Percentiles rank a stretch among this genome's conserved stretches.
These are phyloP conservation scores for Julus scandinavius DNA, from an alignment of 2,888 invertebrate genomes.

Conservation along the genomic window DNA sequence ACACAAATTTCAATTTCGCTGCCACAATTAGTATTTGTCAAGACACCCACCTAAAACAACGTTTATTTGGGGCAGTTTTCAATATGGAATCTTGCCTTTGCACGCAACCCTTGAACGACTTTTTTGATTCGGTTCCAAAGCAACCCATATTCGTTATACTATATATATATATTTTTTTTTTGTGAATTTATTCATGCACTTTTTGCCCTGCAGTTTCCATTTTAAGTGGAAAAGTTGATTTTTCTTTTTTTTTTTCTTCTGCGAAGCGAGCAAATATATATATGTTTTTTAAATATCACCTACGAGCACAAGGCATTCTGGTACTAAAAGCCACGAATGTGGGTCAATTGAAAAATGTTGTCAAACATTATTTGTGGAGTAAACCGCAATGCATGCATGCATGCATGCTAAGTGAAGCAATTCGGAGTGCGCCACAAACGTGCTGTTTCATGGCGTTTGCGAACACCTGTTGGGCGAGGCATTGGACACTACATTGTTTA, in stretches of 20 bases:
- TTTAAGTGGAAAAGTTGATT: slow-evolving; percentile 28
- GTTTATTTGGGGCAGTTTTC: slow-evolving; percentile 30
- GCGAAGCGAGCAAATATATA: not conserved
- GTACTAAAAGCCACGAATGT: slow-evolving; percentile 30
- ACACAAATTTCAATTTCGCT: not conserved
- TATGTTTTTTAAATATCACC: slow-evolving; percentile 11
- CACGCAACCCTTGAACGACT: slow-evolving; percentile 30
- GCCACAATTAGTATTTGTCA: not conserved
- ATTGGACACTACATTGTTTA: slow-evolving; percentile 3
- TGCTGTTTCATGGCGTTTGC: not conserved
- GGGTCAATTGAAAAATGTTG: slow-evolving; percentile 43
- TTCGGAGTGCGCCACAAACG: not conserved
- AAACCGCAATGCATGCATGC: no score
- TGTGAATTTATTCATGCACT: not conserved
- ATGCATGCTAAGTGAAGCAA: not conserved
- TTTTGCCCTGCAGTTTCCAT: not conserved
- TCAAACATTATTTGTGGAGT: slow-evolving; percentile 26
- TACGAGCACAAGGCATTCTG: slow-evolving; percentile 43
- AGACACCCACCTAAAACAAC: not conserved
- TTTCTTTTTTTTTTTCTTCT: not conserved
- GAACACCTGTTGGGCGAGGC: slow-evolving; percentile 34
- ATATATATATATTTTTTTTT: no score
- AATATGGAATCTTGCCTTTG: not conserved
- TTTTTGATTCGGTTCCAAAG: not conserved
- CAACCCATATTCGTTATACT: not conserved